Evolutionary conservation across 1,140 invertebrate species (phyloP), one percentile per base, ranked within the genome.

Genomic region (Gryon sp.): DNA sequence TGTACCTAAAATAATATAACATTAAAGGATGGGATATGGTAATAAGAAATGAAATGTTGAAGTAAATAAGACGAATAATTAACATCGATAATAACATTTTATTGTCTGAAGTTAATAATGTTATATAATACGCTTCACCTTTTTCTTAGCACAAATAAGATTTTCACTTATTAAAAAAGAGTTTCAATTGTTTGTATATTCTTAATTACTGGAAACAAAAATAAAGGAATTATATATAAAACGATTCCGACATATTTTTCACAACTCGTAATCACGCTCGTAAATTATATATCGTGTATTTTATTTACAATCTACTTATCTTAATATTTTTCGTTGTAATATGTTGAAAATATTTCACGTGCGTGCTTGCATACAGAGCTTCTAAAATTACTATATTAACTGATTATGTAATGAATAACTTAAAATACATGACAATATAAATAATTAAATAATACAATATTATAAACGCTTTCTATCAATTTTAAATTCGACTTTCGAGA

Each of bases 1-100:
- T 28, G 8, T 2, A 28, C 26, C n/a, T n/a, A n/a, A n/a, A n/a
- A n/a, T n/a, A n/a, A n/a, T n/a, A n/a, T n/a, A n/a, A n/a, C n/a
- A n/a, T n/a, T n/a, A n/a, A n/a, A n/a, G n/a, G n/a, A n/a, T n/a
- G n/a, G n/a, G n/a, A n/a, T n/a, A n/a, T n/a, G n/a, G n/a, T n/a
- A n/a, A n/a, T n/a, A n/a, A n/a, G n/a, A n/a, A n/a, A n/a, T n/a
- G n/a, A n/a, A n/a, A n/a, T n/a, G n/a, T n/a, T n/a, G n/a, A n/a
- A n/a, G n/a, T n/a, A n/a, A n/a, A 28, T 9, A 1, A 28, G n/a
- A 24, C 22, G n/a, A 28, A 2, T n/a, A 28, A 28, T 69, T 84
- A 88, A 88, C 86, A 88, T 88, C 84, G 84, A 88, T 88, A 86
- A 84, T 87, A 88, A 88, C 87, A 87, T 87, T 87, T 88, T 88